These are phyloP conservation scores for Capreolus pygargus DNA, from an alignment of 2,113 vertebrate genomes.

Conservation along the genomic window DNA sequence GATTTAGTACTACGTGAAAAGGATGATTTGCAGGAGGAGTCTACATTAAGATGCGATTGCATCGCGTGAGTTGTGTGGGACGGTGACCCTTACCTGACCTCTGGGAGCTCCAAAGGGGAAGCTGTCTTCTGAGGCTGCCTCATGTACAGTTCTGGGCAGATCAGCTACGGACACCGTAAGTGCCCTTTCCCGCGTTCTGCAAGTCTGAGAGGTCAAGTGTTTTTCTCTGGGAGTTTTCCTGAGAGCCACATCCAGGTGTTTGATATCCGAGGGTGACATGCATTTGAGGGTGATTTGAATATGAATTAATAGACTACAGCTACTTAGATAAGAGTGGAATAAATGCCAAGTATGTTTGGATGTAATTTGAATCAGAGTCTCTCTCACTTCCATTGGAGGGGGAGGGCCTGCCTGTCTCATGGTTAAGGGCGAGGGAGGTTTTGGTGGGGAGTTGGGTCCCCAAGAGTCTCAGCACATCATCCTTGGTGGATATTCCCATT, in stretches of 20 bases:
- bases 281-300: constrained; percentile 47
- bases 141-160: not conserved
- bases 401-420: not conserved
- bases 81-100: not conserved
- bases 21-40: not conserved
- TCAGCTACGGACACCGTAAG: not conserved
- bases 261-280: not conserved
- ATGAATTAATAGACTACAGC: constrained; percentile 49
- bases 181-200: not conserved
- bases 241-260: constrained; percentile 50
- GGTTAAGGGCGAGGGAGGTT: not conserved
- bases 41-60: too few relatives aligned
- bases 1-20: not conserved
- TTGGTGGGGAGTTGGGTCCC: not conserved
- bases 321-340: constrained; percentile 38
- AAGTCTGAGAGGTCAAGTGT: constrained; percentile 35
- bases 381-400: not conserved
- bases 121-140: not conserved
- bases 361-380: not conserved
- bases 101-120: not conserved
- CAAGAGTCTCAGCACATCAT: not conserved
- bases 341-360: constrained; percentile 38
- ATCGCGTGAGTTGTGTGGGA: accelerated
- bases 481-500: not conserved
- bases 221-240: constrained; percentile 40